phyloP scores from a whole-genome alignment of 2,113 vertebrate genomes.

The Syngnathus floridae region DNA sequence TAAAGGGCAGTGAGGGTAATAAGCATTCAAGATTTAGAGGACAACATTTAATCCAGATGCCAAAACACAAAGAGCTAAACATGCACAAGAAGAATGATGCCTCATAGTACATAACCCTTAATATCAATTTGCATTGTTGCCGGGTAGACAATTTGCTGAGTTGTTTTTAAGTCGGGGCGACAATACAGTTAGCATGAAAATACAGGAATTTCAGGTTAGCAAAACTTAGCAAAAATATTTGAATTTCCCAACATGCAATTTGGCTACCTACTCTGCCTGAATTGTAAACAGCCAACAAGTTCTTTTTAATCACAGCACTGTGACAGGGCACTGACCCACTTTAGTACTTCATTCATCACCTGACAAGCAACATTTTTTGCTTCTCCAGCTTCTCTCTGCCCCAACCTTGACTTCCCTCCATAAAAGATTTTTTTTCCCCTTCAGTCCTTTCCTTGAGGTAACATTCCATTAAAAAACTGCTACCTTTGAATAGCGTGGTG shows the following conservation, averaged over 20 bases:
- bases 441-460: too few relatives aligned
- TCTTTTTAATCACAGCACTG: too few relatives aligned
- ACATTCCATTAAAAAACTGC: neutral
- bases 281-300: too few relatives aligned
- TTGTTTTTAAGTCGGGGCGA: too few relatives aligned
- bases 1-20: conserved; percentile 47
- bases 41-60: conserved; percentile 41
- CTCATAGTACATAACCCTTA: neutral
- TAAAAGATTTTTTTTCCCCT: too few relatives aligned
- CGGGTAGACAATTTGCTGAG: neutral
- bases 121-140: neutral
- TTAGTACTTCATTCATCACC: too few relatives aligned
- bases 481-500: neutral
- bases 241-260: too few relatives aligned
- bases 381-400: neutral
- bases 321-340: too few relatives aligned
- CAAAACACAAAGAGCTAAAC: conserved; percentile 9
- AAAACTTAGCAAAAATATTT: too few relatives aligned
- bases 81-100: neutral
- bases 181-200: too few relatives aligned
- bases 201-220: too few relatives aligned
- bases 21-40: conserved; percentile 51
- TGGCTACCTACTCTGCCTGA: too few relatives aligned
- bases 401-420: neutral
- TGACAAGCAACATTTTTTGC: neutral